A percentile compares a stretch with the other conserved stretches of the same genome.
Conservation (phyloP, 2,113 vertebrate species). For the Thalassoma bifasciatum region DNA sequence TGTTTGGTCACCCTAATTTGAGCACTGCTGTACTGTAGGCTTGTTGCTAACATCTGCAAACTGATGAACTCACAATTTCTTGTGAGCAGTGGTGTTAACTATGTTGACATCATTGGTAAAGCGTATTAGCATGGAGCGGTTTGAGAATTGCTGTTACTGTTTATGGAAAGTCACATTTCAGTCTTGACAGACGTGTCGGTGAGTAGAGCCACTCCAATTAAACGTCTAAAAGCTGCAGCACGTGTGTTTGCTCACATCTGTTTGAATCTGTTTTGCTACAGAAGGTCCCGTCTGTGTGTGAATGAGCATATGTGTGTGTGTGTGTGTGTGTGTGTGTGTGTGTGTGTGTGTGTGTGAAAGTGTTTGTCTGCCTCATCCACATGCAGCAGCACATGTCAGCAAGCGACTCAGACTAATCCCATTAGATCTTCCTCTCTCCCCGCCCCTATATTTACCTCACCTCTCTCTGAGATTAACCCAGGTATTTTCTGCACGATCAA, state of each 20-base stretch:
- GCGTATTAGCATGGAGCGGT: too few species aligned
- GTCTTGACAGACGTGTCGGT: neutral
- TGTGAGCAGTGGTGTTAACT: too few species aligned
- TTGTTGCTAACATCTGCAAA: too few species aligned
- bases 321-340: neutral
- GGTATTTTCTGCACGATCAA: slow-evolving; percentile 64
- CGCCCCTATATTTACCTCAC: slow-evolving; percentile 75
- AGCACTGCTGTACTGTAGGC: too few species aligned
- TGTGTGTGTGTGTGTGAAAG: neutral
- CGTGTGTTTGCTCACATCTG: slow-evolving; percentile 3
- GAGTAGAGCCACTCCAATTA: neutral
- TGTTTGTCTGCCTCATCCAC: slow-evolving; percentile 19
- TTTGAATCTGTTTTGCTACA: neutral
- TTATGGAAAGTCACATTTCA: neutral
- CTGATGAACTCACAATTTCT: too few species aligned
- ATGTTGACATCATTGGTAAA: too few species aligned
- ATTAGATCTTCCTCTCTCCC: slow-evolving; percentile 58
- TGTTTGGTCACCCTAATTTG: too few species aligned
- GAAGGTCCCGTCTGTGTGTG: neutral
- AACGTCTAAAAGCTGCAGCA: neutral
- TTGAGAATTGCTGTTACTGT: too few species aligned
- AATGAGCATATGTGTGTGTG: neutral
- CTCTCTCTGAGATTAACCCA: slow-evolving; percentile 66
- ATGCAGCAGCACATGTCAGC: slow-evolving; percentile 52
- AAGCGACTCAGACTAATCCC: slow-evolving; percentile 75